phyloP scores from a whole-genome alignment of 2,797 vertebrate genomes.

The Valencia hispanica region DNA sequence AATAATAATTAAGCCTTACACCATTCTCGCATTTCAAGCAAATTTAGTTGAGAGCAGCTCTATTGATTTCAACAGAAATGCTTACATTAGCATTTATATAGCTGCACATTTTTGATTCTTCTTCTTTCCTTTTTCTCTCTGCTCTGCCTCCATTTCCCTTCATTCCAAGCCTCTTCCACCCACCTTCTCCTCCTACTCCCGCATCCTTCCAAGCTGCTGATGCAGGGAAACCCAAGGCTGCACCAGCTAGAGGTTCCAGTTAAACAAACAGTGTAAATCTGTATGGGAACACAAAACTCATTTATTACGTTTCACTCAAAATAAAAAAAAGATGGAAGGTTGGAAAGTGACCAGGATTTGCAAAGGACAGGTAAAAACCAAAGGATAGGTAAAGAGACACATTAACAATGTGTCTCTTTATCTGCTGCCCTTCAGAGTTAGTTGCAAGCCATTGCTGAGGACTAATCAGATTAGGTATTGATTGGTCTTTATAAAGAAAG shows the following conservation, averaged over 20 bases:
- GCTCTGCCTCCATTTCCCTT: slow-evolving; percentile 38
- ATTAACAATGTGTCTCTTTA: slow-evolving; percentile 53
- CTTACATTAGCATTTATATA: slow-evolving; percentile 71
- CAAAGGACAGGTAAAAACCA: too few species aligned
- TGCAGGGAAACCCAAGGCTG: slow-evolving; percentile 68
- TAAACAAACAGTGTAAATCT: slow-evolving; percentile 38
- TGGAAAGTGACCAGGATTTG: slow-evolving; percentile 18
- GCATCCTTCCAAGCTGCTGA: slow-evolving; percentile 70
- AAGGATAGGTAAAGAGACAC: too few species aligned
- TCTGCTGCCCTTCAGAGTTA: slow-evolving; percentile 54
- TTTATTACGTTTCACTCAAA: slow-evolving; percentile 38
- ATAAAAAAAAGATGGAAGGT: slow-evolving; percentile 32
- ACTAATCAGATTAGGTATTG: slow-evolving; percentile 72
- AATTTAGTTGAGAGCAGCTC: slow-evolving; percentile 56
- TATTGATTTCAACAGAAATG: slow-evolving; percentile 77
- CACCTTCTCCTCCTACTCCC: slow-evolving; percentile 43
- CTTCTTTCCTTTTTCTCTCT: slow-evolving; percentile 41
- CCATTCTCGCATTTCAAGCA: slow-evolving; percentile 57
- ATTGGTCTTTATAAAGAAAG: slow-evolving; percentile 51
- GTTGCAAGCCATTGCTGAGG: slow-evolving; percentile 53
- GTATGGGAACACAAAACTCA: slow-evolving; percentile 32
- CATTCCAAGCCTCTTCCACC: slow-evolving; percentile 10
- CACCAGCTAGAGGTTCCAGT: slow-evolving; percentile 50
- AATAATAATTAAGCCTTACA: slow-evolving; percentile 52
- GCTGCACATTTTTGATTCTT: slow-evolving; percentile 68